Evolutionary conservation across 2,888 invertebrate species (phyloP), one percentile per base, ranked within the genome.

Genomic region (Pterostichus niger): DNA sequence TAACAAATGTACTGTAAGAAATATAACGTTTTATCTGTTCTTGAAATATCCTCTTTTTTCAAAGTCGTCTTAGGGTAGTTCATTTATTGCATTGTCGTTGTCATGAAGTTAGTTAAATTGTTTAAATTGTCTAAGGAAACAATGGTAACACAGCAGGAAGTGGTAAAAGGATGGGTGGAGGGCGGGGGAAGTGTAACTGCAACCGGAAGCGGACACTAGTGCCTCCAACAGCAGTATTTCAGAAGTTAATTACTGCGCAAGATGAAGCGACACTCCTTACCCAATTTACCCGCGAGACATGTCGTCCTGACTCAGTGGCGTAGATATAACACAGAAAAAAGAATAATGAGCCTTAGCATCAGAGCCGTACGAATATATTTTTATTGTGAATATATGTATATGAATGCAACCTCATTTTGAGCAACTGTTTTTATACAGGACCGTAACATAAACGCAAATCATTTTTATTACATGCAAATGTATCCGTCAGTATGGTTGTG

Each of bases 241-340:
- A 71, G 71, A 71, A 71, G 71, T 71, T 71, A 71, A 71, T 71
- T 71, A 71, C 71, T 17, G 7, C 44, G 49, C 24, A 49, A 71
- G 49, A 71, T 71, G 71, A 71, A 71, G 71, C n/a, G 71, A 46
- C 71, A 49, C 71, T 46, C 71, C 71, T 71, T 71, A 46, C 7
- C 44, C 71, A 71, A 71, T 71, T 49, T 71, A 44, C 46, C 46
- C 31, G 13, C 24, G 46, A 40, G 68, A 35, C 24, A 9, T 9
- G 9, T 40, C 9, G 40, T 40, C 5, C 6, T 40, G 0, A 6
- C 40, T 6, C 40, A 40, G 40, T 9, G 10, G 49, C 49, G 49
- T 4, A 11, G 13, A 13, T 5, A 49, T 5, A 49, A 49, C 49
- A 49, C 13, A 9, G 9, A 10, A 49, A 49, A 11, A 49, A 24